phyloP scores from a whole-genome alignment of 1,140 invertebrate genomes.

The Aphaenogaster floridana region DNA sequence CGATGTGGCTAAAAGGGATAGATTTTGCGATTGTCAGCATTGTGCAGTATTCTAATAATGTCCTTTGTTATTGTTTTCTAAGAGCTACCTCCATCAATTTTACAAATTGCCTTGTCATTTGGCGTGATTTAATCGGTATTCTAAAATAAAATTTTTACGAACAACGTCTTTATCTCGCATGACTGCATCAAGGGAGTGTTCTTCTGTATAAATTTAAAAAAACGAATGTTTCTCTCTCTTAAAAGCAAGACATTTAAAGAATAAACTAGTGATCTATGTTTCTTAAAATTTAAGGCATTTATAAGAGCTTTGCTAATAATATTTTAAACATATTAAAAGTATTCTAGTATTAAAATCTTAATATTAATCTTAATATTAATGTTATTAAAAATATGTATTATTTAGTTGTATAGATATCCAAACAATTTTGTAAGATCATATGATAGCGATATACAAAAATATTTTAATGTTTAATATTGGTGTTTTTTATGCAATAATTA shows the following conservation, averaged over 20 bases:
- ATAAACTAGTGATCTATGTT: neutral
- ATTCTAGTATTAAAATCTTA: neutral
- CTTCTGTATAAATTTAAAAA: neutral
- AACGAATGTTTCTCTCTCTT: neutral
- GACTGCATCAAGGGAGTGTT: neutral
- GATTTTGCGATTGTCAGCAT: neutral
- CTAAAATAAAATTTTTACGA: neutral
- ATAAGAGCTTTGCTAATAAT: neutral
- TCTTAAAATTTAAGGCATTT: neutral
- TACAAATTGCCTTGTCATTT: neutral
- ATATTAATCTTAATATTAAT: neutral
- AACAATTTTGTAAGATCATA: conserved; percentile 9
- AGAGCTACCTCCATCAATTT: neutral
- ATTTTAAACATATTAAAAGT: neutral
- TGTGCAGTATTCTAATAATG: neutral
- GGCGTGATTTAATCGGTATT: neutral
- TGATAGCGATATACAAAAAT: neutral
- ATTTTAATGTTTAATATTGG: conserved; percentile 4
- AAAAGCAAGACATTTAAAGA: neutral
- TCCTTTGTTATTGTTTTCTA: neutral
- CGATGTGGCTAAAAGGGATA: neutral
- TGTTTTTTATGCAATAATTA: neutral
- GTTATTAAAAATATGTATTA: neutral
- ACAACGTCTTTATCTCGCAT: neutral
- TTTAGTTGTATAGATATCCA: neutral